A percentile compares a stretch with the other conserved stretches of the same genome.
These are phyloP conservation scores for Geopemphigus sp. DNA, from an alignment of 1,140 invertebrate species.

Conservation along the genomic window DNA sequence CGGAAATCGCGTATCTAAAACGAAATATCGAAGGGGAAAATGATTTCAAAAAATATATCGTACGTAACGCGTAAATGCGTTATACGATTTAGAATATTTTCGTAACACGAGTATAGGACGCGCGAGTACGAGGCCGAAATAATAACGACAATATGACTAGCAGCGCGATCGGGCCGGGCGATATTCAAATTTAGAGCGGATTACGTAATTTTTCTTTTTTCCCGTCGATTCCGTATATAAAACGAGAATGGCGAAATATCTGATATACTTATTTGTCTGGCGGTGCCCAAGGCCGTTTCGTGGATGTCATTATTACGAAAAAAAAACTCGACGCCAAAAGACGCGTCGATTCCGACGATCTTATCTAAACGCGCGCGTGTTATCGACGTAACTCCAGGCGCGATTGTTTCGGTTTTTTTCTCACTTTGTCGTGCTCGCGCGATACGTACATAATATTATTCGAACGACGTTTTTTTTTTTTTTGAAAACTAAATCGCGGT, in stretches of 20 bases:
- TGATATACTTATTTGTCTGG: conserved; percentile 7
- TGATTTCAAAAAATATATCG: too few relatives aligned
- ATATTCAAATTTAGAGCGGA: background rate
- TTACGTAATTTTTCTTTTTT: conserved; percentile 4
- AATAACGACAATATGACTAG: too few relatives aligned
- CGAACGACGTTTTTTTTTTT: too few relatives aligned
- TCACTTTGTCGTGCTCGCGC: background rate
- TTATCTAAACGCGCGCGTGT: background rate
- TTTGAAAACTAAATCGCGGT: too few relatives aligned
- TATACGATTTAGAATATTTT: too few relatives aligned
- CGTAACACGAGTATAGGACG: too few relatives aligned
- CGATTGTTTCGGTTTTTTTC: too few relatives aligned
- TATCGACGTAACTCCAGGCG: background rate
- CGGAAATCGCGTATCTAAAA: too few relatives aligned
- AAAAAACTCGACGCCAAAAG: background rate
- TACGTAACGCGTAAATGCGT: too few relatives aligned
- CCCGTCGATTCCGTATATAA: background rate
- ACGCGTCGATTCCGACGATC: background rate
- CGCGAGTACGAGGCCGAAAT: too few relatives aligned
- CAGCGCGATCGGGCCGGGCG: too few relatives aligned
- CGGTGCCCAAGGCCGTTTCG: conserved; percentile 27
- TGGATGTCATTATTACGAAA: background rate
- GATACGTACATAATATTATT: background rate
- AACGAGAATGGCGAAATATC: conserved; percentile 4
- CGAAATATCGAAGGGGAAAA: too few relatives aligned